Evolutionary conservation across 2,797 vertebrate species (phyloP).

Genomic region (Steatocranus sp.): DNA sequence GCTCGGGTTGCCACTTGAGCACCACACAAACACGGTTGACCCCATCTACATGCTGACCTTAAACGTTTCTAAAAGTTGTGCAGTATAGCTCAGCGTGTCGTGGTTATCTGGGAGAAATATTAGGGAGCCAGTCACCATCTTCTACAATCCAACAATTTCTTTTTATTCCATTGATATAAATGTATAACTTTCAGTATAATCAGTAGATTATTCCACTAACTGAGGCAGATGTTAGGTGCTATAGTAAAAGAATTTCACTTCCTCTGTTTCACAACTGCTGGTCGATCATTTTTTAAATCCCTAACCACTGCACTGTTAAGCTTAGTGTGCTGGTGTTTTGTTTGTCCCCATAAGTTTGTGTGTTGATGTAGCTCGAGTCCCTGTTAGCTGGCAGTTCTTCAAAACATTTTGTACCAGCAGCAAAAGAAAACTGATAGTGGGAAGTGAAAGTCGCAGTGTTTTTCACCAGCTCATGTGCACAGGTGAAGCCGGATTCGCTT

Average conservation of each 20-base stretch:
- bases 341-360: neutral
- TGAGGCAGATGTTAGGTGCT: neutral
- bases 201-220: neutral
- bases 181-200: neutral
- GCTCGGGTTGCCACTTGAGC: neutral
- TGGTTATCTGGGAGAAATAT: neutral
- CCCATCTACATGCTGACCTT: neutral
- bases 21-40: neutral
- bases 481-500: neutral
- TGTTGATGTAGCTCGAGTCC: neutral
- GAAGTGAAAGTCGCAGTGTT: neutral
- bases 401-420: slow-evolving; percentile 12
- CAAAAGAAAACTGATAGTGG: neutral
- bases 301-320: neutral
- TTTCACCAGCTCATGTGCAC: neutral
- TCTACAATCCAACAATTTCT: neutral
- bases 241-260: neutral
- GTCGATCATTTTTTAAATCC: neutral
- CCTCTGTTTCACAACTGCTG: neutral
- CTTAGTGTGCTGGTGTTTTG: neutral
- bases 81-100: neutral
- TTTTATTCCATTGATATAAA: neutral
- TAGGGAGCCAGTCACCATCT: neutral
- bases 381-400: neutral
- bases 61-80: neutral